A percentile compares a stretch with the other conserved stretches of the same genome.
Evolutionary conservation across 1,140 invertebrate genomes (phyloP).

Genomic region (Bombus terrestris): DNA sequence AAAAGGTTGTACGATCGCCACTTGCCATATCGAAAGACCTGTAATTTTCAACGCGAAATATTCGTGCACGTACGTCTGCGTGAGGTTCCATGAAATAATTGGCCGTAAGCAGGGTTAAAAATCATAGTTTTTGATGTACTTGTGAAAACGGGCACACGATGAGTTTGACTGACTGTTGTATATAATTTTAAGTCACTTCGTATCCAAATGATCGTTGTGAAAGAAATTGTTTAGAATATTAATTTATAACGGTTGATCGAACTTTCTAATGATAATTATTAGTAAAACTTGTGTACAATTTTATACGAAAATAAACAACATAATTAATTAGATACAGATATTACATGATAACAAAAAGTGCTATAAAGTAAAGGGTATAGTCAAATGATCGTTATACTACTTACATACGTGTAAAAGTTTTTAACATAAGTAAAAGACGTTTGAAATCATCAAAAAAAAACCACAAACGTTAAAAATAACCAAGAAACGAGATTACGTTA

Average conservation of each 20-base stretch:
- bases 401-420: too few species aligned
- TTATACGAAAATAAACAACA: too few species aligned
- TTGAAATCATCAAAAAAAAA: neutral
- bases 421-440: neutral
- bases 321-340: too few species aligned
- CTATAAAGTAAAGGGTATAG: too few species aligned
- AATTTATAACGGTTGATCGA: neutral
- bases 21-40: constrained; percentile 13
- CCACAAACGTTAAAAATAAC: neutral
- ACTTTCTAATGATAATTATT: neutral
- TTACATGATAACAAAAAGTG: too few species aligned
- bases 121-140: constrained; percentile 7
- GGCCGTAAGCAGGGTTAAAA: constrained; percentile 6
- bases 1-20: constrained; percentile 22
- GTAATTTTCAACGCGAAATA: constrained; percentile 52
- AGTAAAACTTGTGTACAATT: too few species aligned
- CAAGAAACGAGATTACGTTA: too few species aligned
- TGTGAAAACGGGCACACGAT: constrained; percentile 56
- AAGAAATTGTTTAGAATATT: neutral
- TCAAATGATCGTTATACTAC: too few species aligned
- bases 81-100: neutral
- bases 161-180: constrained; percentile 26
- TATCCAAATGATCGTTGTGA: neutral
- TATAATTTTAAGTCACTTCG: neutral
- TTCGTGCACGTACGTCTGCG: constrained; percentile 8